Conservation (phyloP, 2,888 invertebrate species). For the Troglohyphantes excavatus region DNA sequence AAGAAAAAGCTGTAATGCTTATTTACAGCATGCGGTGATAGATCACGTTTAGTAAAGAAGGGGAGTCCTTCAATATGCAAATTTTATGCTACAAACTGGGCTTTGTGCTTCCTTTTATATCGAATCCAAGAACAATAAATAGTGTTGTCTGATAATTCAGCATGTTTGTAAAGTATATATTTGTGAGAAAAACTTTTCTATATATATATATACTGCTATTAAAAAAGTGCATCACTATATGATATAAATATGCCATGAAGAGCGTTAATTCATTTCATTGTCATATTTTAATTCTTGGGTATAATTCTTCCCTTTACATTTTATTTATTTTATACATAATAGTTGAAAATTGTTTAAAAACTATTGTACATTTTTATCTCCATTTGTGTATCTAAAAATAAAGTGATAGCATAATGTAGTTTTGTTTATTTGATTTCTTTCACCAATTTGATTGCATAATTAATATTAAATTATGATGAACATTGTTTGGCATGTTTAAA, state of each 20-base stretch:
- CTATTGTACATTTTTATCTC: conserved; percentile 61
- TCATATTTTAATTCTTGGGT: conserved; percentile 70
- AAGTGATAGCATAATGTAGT: conserved; percentile 62
- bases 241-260: conserved; percentile 64
- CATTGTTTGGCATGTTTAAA: no score
- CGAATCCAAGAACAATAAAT: conserved; percentile 77
- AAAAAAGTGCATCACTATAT: conserved; percentile 64
- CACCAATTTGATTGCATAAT: neutral
- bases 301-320: conserved; percentile 53
- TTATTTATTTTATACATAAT: conserved; percentile 68
- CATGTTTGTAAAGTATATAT: conserved; percentile 79
- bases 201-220: conserved; percentile 74
- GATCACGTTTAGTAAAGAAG: conserved; percentile 73
- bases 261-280: conserved; percentile 66
- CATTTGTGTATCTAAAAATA: conserved; percentile 64
- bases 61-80: conserved; percentile 70
- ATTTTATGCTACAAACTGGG: conserved; percentile 79
- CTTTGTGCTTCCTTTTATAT: conserved; percentile 79
- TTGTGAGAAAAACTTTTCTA: conserved; percentile 74
- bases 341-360: conserved; percentile 65
- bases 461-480: no score
- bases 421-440: conserved; percentile 32
- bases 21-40: conserved; percentile 70
- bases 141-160: conserved; percentile 74
- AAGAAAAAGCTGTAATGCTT: conserved; percentile 67